Base-by-base conservation (phyloP, 2,113 vertebrate species). In the Ptilorrhoa leucosticta region DNA sequence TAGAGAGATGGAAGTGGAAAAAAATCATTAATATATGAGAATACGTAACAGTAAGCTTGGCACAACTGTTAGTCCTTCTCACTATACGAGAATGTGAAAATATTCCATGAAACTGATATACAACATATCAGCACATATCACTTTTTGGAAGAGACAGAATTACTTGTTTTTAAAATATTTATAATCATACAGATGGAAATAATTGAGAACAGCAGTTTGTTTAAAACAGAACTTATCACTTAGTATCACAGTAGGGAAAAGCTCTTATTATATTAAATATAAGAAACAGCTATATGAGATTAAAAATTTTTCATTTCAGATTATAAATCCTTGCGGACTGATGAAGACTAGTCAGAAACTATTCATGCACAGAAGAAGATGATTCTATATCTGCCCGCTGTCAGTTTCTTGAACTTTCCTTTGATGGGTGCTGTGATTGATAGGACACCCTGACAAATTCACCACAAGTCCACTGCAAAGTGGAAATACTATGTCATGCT, bases 91-190 rank as follows among this genome's bases (percentile, higher is more conserved):
- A 91, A 94, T 83, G 83, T 89, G 89, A 94, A 94, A 93, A 92
- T 90, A 89, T 94, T 96, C 80, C 68, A 94, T 37, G 64, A 96
- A 97, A 92, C 87, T 95, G 94, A 94, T 76, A 92, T 77, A 83
- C 65, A 89, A 89, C 83, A 87, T 93, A 96, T 93, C 71, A 96
- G 91, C 93, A 96, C 91, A 83, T 92, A 96, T 77, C 87, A 40
- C 94, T 83, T 87, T 42, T 89, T 70, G 53, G 89, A 93, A 81
- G 54, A 86, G 87, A 93, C 44, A 86, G 79, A 92, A 95, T 93
- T 72, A 86, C 54, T 92, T 96, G 76, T 90, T 96, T 94, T 89
- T 78, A 89, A 96, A 94, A 92, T 87, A 97, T 95, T 92, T 95
- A 73, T 90, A 90, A 81, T 86, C 73, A 89, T 92, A 83, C 89